These are phyloP conservation scores for Bombus breviceps DNA, from an alignment of 1,140 invertebrate species.

Conservation along the genomic window DNA sequence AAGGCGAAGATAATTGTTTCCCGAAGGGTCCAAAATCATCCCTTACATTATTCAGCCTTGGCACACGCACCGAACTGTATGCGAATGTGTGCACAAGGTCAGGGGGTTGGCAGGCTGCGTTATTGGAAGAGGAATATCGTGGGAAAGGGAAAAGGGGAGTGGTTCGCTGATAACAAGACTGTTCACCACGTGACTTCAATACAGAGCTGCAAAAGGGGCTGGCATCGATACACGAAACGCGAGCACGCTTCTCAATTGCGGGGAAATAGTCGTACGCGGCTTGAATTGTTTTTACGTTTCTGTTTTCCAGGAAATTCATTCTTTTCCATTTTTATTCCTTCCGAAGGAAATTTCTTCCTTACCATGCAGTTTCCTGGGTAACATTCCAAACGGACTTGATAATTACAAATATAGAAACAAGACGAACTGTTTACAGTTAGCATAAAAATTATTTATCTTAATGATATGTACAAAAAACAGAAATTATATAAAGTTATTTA, in stretches of 20 bases:
- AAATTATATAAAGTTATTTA: no score
- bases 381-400: neutral
- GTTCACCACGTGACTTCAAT: constrained; percentile 68
- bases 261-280: constrained; percentile 61
- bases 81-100: constrained; percentile 35
- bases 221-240: constrained; percentile 62
- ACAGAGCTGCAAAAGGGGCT: constrained; percentile 35
- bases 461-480: neutral
- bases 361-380: neutral
- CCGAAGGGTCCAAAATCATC: neutral
- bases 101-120: constrained; percentile 18
- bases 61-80: neutral
- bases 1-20: neutral
- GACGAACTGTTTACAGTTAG: no score
- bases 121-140: constrained; percentile 51
- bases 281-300: constrained; percentile 26
- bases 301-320: neutral
- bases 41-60: neutral
- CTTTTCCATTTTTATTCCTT: neutral
- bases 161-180: constrained; percentile 67
- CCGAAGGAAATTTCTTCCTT: neutral
- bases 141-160: constrained; percentile 31
- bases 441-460: neutral
- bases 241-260: constrained; percentile 62
- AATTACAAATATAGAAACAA: neutral